These are phyloP conservation scores for Meteorus sp. DNA, from an alignment of 1,140 invertebrate species.

Conservation along the genomic window DNA sequence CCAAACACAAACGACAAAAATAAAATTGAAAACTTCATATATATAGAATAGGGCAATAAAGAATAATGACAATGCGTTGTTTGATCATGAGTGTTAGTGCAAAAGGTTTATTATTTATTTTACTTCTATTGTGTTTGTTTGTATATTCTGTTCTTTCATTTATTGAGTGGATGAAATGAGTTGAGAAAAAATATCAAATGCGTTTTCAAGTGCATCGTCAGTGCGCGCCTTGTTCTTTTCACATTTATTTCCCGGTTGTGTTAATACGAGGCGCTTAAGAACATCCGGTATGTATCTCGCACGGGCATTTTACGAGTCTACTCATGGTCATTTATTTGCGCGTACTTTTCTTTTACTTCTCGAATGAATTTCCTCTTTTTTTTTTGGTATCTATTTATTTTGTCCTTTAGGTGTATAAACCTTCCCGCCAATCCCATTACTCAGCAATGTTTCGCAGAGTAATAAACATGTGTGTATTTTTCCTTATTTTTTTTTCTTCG, in stretches of 20 bases:
- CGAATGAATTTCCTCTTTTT: no score
- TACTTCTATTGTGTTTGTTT: no score
- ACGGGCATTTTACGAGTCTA: not conserved
- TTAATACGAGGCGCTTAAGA: not conserved
- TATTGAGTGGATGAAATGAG: not conserved
- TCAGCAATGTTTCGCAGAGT: no score
- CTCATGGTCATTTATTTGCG: not conserved
- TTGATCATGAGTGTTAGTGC: not conserved
- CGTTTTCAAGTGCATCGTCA: not conserved
- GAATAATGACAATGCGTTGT: slow-evolving; percentile 2
- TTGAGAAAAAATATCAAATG: not conserved
- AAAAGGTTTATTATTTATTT: no score
- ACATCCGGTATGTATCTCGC: slow-evolving; percentile 3
- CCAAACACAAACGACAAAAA: not conserved
- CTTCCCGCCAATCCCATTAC: no score
- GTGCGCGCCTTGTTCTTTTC: not conserved
- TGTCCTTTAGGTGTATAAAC: no score
- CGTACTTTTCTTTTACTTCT: not conserved
- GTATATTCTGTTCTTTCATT: not conserved
- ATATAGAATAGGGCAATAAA: not conserved
- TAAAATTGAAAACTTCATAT: not conserved
- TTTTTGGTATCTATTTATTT: no score
- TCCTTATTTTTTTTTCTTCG: no score
- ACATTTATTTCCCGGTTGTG: not conserved
- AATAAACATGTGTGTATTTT: no score